A percentile compares a stretch with the other conserved stretches of the same genome.
Evolutionary conservation across 2,888 invertebrate species (phyloP).

Genomic region (Agrotis puta): DNA sequence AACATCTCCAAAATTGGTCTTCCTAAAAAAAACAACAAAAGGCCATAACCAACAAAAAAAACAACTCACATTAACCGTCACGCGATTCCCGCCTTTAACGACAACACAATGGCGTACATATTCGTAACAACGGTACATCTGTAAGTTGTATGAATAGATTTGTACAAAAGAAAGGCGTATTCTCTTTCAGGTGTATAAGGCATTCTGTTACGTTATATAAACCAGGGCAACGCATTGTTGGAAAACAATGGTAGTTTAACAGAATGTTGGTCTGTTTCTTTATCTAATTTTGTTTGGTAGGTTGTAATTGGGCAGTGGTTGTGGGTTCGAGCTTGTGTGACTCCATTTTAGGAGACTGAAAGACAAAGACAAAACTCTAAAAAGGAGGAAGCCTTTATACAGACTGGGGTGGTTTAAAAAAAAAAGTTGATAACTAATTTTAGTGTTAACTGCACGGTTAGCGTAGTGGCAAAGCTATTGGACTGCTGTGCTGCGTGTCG

Average conservation of each 20-base stretch:
- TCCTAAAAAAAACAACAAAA: slow-evolving; percentile 40
- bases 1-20: slow-evolving; percentile 9
- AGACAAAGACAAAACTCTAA: no score
- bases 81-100: slow-evolving; percentile 61
- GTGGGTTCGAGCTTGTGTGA: neutral
- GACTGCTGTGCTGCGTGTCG: no score
- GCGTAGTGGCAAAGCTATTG: no score
- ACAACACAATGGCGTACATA: slow-evolving; percentile 60
- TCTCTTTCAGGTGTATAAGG: slow-evolving; percentile 58
- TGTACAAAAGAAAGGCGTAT: slow-evolving; percentile 58
- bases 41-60: slow-evolving; percentile 42
- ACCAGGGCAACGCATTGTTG: slow-evolving; percentile 58
- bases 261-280: slow-evolving; percentile 53
- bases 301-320: neutral
- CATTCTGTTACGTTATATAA: slow-evolving; percentile 56
- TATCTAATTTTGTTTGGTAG: slow-evolving; percentile 38
- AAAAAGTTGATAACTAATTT: no score
- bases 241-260: slow-evolving; percentile 60
- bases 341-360: no score
- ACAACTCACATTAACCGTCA: slow-evolving; percentile 60
- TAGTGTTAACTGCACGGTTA: no score
- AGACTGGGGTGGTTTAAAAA: no score
- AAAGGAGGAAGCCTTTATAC: no score
- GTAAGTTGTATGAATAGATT: slow-evolving; percentile 63
- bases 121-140: slow-evolving; percentile 60